Evolutionary conservation across 2,113 vertebrate genomes (phyloP), one percentile per base, ranked within the genome.

Genomic region (Mandrillus leucophaeus): DNA sequence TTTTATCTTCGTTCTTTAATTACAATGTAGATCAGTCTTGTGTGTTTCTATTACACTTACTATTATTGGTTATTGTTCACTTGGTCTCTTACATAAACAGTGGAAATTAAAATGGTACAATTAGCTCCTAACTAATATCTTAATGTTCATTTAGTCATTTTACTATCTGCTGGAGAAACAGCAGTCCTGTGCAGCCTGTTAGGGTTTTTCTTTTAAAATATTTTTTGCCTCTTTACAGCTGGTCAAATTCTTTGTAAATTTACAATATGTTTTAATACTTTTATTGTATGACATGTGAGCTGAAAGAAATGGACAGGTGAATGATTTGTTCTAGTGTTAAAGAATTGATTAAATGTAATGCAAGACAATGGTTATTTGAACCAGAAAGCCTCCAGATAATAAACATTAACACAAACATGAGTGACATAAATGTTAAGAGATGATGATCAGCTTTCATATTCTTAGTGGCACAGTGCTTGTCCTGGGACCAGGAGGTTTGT

Each of bases 31-130:
- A 48, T 52, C 32, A 48, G 50, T 16, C 96, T 45, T 27, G n/a
- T 0, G 8, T 30, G 81, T 50, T 72, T 52, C 45, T 83, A 25
- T 18, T 68, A 52, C 35, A 27, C 32, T 73, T 68, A 48, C 91
- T 92, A 0, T 43, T 22, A 38, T 9, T 64, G 93, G 95, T 95
- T 68, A 16, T 72, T 93, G 93, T 92, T 95, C 64, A 79, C 50
- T 40, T 23, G 27, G 48, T 73, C 55, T 88, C 59, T 84, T 89
- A 84, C 83, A 59, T 94, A 73, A 97, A 84, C 40, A 95, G 78
- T 2, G 7, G 96, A 97, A 97, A 96, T 94, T 93, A 93, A 97
- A 93, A 84, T 64, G 75, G 66, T 89, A 70, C 88, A 95, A 88
- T 76, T 88, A 57, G 93, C 86, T 93, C 73, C 45, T n/a, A 48